Evolutionary conservation across 1,140 invertebrate genomes (phyloP), one percentile per base, ranked within the genome.

Genomic region (Neuroterus valhalla): DNA sequence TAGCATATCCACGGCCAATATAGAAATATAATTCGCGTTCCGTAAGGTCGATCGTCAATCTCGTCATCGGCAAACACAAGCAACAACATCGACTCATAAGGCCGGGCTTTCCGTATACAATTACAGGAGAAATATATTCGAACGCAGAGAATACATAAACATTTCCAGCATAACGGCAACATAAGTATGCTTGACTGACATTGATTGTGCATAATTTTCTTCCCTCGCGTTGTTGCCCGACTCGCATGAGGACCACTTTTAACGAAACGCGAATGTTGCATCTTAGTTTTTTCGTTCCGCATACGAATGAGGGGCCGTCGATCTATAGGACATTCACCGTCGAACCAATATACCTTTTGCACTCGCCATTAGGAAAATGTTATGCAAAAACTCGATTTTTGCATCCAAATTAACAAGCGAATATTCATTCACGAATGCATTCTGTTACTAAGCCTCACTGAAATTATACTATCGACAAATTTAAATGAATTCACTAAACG

Each of bases 201-300:
- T 83, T 85, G 84, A 85, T 85, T 84, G 84, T 83, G 83, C 83
- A 85, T 85, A 85, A 85, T 83, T 83, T 76, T 72, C 68, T 77
- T 66, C 55, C 55, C 52, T 62, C 23, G 11, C 55, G 55, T 62
- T 74, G 76, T 74, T 71, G 70, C 75, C 50, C 75, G 72, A 75
- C 62, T 78, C 73, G 75, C 76, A 77, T 69, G 67, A 55, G 77
- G 71, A 50, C 75, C 74, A 77, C 77, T 76, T 80, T 84, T 79
- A 85, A 85, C 82, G 82, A 85, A 84, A 84, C 77, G 78, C 78
- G 84, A 78, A 82, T 68, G 78, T 84, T 84, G 81, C 71, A 76
- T 84, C 83, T 82, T 82, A 78, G 66, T 77, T 78, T 78, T 75
- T 83, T 83, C 79, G 77, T 80, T 75, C 72, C 81, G 84, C 82